A percentile compares a stretch with the other conserved stretches of the same genome.
Evolutionary conservation across 2,797 vertebrate genomes (phyloP).

Genomic region (Oryzias sinensis): DNA sequence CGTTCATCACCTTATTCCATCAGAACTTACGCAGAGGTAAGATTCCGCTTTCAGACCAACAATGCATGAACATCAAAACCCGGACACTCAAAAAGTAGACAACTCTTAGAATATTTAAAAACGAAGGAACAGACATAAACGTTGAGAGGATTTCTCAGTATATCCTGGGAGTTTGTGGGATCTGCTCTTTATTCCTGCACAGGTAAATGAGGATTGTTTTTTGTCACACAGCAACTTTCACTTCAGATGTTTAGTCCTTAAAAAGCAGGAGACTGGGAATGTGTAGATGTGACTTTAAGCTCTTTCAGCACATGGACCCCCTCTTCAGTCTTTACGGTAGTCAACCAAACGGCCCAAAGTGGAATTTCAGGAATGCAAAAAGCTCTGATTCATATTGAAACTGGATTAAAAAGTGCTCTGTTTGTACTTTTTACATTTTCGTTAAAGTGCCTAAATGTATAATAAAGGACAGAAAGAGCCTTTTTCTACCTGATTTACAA

Average conservation of each 20-base stretch:
- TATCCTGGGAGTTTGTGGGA: too few relatives aligned
- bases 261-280: not conserved
- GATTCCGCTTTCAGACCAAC: too few relatives aligned
- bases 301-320: not conserved
- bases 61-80: too few relatives aligned
- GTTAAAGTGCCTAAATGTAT: not conserved
- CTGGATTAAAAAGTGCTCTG: slow-evolving; percentile 60
- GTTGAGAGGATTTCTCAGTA: too few relatives aligned
- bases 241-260: not conserved
- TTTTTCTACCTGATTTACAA: not conserved
- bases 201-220: too few relatives aligned
- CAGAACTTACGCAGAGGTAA: too few relatives aligned
- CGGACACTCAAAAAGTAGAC: too few relatives aligned
- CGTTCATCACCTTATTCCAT: too few relatives aligned
- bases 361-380: slow-evolving; percentile 87
- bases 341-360: slow-evolving; percentile 63
- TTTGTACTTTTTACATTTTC: slow-evolving; percentile 36
- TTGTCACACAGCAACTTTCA: not conserved
- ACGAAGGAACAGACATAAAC: too few relatives aligned
- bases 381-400: slow-evolving; percentile 79
- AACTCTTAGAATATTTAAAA: too few relatives aligned
- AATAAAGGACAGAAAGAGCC: not conserved
- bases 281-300: slow-evolving; percentile 9
- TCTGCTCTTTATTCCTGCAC: too few relatives aligned
- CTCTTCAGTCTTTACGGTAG: slow-evolving; percentile 71